These are phyloP conservation scores for Drosophila malerkotliana DNA, from an alignment of 1,140 invertebrate species.

Conservation along the genomic window DNA sequence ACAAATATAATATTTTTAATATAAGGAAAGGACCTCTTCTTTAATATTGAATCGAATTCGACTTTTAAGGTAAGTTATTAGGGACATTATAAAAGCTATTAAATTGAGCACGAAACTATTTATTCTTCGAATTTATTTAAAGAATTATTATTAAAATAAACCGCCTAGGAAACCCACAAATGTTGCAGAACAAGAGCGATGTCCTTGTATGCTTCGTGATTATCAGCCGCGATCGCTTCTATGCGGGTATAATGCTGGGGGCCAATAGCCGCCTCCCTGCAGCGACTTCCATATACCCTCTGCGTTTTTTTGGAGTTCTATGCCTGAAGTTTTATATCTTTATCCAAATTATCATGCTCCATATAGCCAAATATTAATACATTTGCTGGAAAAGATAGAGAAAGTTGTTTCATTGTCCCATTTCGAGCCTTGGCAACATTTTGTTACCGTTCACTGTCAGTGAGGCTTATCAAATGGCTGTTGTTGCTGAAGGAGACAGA, in stretches of 20 bases:
- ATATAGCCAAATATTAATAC: constrained; percentile 9
- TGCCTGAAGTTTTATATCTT: neutral
- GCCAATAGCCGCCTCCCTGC: constrained; percentile 7
- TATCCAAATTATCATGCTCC: neutral
- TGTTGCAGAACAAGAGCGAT: neutral
- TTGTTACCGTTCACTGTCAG: constrained; percentile 9
- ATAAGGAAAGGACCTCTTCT: no score
- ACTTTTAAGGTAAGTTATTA: neutral
- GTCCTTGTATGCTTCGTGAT: constrained; percentile 1
- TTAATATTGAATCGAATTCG: neutral
- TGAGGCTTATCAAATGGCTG: constrained; percentile 47
- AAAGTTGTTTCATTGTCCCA: constrained; percentile 19
- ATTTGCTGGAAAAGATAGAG: neutral
- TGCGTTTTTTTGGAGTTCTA: constrained; percentile 6
- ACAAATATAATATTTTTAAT: no score
- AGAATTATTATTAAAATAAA: neutral
- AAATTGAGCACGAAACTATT: no score
- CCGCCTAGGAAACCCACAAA: neutral
- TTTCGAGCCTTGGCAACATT: constrained; percentile 14
- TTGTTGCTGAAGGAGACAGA: constrained; percentile 2
- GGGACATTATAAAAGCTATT: neutral
- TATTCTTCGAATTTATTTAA: no score
- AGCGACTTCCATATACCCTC: neutral
- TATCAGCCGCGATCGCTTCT: neutral
- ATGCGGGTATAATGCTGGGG: neutral